Conservation (phyloP, 2,888 invertebrate genomes). For the Patella depressa region DNA sequence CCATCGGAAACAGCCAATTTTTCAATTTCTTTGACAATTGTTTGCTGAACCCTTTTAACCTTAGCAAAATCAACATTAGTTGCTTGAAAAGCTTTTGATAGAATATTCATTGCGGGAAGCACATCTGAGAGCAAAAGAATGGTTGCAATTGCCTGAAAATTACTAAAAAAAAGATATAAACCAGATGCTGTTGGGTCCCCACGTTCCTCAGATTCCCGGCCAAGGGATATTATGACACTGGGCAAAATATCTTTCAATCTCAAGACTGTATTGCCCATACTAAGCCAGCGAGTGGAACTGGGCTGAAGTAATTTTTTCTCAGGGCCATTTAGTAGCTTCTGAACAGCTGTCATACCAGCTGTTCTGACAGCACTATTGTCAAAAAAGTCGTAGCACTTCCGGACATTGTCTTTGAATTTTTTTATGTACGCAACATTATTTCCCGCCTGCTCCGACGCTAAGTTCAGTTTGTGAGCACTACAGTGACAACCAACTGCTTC, state of each 20-base stretch:
- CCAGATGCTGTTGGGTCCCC: too few relatives aligned
- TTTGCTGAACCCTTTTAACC: too few relatives aligned
- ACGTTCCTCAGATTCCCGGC: too few relatives aligned
- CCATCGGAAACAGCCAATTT: too few relatives aligned
- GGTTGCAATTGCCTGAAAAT: background rate
- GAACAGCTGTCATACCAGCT: background rate
- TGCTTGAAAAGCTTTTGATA: background rate
- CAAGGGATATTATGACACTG: too few relatives aligned
- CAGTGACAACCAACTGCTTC: background rate
- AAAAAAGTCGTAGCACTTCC: background rate
- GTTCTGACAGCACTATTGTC: background rate
- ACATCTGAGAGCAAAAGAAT: background rate
- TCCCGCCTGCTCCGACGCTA: constrained; percentile 11
- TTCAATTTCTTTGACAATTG: too few relatives aligned
- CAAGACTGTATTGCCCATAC: background rate
- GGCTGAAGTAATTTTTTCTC: constrained; percentile 3
- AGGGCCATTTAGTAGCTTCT: constrained; percentile 3
- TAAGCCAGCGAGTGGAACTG: constrained; percentile 3
- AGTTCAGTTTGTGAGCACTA: constrained; percentile 8
- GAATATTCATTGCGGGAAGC: background rate
- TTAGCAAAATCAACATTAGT: too few relatives aligned
- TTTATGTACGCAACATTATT: background rate
- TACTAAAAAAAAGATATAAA: too few relatives aligned
- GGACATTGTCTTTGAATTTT: background rate
- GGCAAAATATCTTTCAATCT: background rate